Evolutionary conservation across 2,797 vertebrate genomes (phyloP), one percentile per base, ranked within the genome.

Genomic region (Furcifer pardalis): DNA sequence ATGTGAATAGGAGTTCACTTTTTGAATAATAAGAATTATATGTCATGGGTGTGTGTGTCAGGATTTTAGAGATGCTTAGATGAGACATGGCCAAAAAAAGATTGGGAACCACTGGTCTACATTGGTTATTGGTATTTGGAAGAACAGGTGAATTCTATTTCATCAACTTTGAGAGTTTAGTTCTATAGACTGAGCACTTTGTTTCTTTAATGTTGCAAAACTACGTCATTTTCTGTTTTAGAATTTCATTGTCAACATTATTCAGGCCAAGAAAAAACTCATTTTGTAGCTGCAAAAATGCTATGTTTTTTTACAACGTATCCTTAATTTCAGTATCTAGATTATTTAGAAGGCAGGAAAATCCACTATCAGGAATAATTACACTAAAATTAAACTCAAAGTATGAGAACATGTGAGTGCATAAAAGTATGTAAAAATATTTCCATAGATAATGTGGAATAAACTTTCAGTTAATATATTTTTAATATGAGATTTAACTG

Each of bases 241-340:
- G 44, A 46, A 19, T 52, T 77, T 65, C n/a, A 87, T 84, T 80
- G 27, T 68, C 81, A 23, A 0, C 0, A 2, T 77, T n/a, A 89
- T 0, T 49, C 77, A 3, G 62, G 2, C 21, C 27, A 42, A 63
- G 19, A 1, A 19, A 62, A 77, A 32, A 27, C 3, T 79, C 81
- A 37, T 82, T 17, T 17, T 84, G 46, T 46, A 83, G 37, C 52
- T 1, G 62, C 15, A 2, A 3, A 72, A 87, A 71, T 88, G 80
- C 23, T 0, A 86, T 91, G 65, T 10, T 75, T 85, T 83, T 35
- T 6, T 49, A 42, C 9, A 52, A 63, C 79, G 21, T 75, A 42
- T 44, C 84, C 82, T 21, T 32, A 37, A 30, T 21, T 42, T 42
- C 23, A 32, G 19, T 13, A n/a, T 76, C 49, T 35, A 59, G 37